Conservation (phyloP, 1,140 invertebrate genomes). For the Heliconius melpomene region DNA sequence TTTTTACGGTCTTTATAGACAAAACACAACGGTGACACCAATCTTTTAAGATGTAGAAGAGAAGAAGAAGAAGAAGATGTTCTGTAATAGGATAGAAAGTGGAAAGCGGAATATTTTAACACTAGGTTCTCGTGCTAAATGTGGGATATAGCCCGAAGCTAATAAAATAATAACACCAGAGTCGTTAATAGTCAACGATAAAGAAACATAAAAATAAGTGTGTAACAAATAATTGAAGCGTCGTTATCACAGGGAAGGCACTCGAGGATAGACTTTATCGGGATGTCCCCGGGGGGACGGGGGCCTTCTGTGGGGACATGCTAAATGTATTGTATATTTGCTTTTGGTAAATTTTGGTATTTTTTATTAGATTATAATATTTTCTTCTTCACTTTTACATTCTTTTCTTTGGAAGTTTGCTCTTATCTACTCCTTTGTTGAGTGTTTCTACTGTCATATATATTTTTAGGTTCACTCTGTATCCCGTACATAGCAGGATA, state of each 20-base stretch:
- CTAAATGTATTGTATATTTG: neutral
- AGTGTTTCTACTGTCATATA: no score
- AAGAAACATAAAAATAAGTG: neutral
- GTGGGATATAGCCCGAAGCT: no score
- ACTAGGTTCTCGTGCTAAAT: no score
- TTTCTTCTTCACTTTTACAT: neutral
- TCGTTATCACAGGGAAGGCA: neutral
- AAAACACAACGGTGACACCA: no score
- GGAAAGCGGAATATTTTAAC: no score
- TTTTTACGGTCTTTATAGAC: no score
- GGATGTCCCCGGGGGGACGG: neutral
- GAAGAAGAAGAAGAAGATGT: no score
- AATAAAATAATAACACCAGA: neutral
- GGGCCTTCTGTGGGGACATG: neutral
- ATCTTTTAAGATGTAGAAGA: no score
- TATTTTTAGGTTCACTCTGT: neutral
- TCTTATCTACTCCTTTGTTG: no score
- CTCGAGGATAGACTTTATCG: slow-evolving; percentile 12
- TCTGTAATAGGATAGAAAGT: no score
- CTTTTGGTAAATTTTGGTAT: neutral
- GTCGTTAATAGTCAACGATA: neutral
- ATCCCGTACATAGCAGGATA: neutral
- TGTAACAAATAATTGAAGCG: slow-evolving; percentile 4
- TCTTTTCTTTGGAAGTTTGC: neutral
- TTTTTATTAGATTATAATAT: neutral